Evolutionary conservation across 2,797 vertebrate species (phyloP).

Genomic region (Enteromius anoplus): DNA sequence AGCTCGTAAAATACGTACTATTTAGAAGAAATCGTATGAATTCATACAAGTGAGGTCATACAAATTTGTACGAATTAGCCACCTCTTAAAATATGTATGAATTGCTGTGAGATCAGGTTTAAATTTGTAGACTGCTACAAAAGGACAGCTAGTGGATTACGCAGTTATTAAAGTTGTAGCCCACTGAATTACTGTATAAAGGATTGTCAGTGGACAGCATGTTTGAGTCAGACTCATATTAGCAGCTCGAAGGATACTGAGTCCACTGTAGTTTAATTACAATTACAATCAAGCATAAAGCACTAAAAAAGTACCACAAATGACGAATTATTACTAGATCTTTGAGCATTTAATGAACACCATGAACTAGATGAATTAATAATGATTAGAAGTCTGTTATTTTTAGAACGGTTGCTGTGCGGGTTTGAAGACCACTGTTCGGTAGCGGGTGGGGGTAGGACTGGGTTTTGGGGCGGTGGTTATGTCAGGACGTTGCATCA

Average conservation of each 20-base stretch:
- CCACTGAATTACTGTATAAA: not conserved
- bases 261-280: not conserved
- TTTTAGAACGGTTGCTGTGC: constrained; percentile 30
- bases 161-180: not conserved
- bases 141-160: too few relatives aligned
- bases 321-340: not conserved
- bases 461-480: constrained; percentile 9
- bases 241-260: not conserved
- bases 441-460: not conserved
- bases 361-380: constrained; percentile 21
- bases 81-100: too few relatives aligned
- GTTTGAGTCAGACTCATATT: not conserved
- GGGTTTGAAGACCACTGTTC: not conserved
- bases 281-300: not conserved
- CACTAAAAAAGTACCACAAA: not conserved
- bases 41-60: too few relatives aligned
- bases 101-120: too few relatives aligned
- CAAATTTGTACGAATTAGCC: too few relatives aligned
- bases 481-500: constrained; percentile 58
- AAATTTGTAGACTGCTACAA: too few relatives aligned
- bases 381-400: constrained; percentile 19
- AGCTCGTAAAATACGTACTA: too few relatives aligned
- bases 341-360: constrained; percentile 25
- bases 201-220: not conserved
- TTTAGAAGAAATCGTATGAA: too few relatives aligned